These are phyloP conservation scores for Poeciliopsis occidentalis DNA, from an alignment of 2,113 vertebrate species.

Conservation along the genomic window DNA sequence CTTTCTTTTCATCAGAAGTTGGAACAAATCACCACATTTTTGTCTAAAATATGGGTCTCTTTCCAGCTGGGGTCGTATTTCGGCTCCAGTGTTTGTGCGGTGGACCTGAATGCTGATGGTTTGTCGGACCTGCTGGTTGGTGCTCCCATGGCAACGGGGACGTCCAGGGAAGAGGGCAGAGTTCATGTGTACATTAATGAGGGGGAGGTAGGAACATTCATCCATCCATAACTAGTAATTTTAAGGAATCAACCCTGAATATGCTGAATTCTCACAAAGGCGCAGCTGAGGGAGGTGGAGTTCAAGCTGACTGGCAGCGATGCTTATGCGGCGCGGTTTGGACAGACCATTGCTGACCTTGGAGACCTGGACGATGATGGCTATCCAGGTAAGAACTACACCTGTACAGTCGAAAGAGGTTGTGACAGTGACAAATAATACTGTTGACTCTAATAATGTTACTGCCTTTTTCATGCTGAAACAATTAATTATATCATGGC, in stretches of 20 bases:
- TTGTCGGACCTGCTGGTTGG: slow-evolving; percentile 94
- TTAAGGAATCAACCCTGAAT: neutral
- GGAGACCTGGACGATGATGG: slow-evolving; percentile 96
- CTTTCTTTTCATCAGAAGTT: slow-evolving; percentile 10
- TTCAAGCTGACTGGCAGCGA: slow-evolving; percentile 84
- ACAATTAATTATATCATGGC: too few relatives aligned
- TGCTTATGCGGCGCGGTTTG: slow-evolving; percentile 90
- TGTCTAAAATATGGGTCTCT: slow-evolving; percentile 9
- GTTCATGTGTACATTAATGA: slow-evolving; percentile 95
- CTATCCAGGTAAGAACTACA: slow-evolving; percentile 83
- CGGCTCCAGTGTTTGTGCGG: slow-evolving; percentile 88
- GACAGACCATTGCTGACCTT: slow-evolving; percentile 89
- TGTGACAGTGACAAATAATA: neutral
- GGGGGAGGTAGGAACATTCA: slow-evolving; percentile 79
- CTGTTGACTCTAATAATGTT: neutral
- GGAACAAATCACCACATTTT: neutral
- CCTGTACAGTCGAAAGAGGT: neutral
- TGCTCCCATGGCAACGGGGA: slow-evolving; percentile 84
- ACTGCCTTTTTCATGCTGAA: too few relatives aligned
- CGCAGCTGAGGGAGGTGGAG: slow-evolving; percentile 83
- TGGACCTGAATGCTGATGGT: slow-evolving; percentile 92
- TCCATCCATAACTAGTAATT: too few relatives aligned
- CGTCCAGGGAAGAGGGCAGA: slow-evolving; percentile 88
- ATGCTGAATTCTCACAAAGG: slow-evolving; percentile 55
- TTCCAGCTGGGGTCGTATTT: slow-evolving; percentile 94